Evolutionary conservation across 2,888 invertebrate genomes (phyloP).

Genomic region (Brachypterus glaber): DNA sequence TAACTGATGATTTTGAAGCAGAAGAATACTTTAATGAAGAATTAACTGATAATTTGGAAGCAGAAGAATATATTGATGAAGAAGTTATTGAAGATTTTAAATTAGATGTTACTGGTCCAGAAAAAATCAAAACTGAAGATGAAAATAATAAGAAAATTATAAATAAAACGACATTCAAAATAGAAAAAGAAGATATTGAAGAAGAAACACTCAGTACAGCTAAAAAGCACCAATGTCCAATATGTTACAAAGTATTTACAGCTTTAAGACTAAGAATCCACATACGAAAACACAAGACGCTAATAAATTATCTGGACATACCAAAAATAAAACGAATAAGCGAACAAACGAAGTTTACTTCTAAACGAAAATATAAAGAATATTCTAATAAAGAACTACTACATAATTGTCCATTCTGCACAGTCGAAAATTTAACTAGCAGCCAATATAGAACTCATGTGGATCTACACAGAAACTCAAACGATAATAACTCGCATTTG

Average conservation of each 20-base stretch:
- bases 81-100: conserved; percentile 1
- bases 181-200: conserved; percentile 9
- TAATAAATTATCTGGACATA: conserved; percentile 29
- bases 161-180: not conserved
- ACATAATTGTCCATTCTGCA: conserved; percentile 29
- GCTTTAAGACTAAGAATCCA: conserved; percentile 27
- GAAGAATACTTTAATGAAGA: not conserved
- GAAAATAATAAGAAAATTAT: not conserved
- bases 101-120: too few species aligned
- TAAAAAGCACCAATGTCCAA: conserved; percentile 30
- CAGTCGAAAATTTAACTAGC: conserved; percentile 22
- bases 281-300: conserved; percentile 28
- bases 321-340: conserved; percentile 22
- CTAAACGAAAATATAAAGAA: conserved; percentile 7
- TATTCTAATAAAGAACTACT: conserved; percentile 20
- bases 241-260: conserved; percentile 27
- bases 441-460: conserved; percentile 26
- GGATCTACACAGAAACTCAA: conserved; percentile 25
- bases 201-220: too few species aligned
- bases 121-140: too few species aligned
- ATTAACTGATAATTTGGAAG: not conserved
- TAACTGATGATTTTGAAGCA: conserved; percentile 5
- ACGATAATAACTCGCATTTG: too few species aligned
- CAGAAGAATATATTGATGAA: not conserved
- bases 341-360: conserved; percentile 13